phyloP scores from a whole-genome alignment of 2,888 invertebrate genomes.

The Cremastinae sp. region DNA sequence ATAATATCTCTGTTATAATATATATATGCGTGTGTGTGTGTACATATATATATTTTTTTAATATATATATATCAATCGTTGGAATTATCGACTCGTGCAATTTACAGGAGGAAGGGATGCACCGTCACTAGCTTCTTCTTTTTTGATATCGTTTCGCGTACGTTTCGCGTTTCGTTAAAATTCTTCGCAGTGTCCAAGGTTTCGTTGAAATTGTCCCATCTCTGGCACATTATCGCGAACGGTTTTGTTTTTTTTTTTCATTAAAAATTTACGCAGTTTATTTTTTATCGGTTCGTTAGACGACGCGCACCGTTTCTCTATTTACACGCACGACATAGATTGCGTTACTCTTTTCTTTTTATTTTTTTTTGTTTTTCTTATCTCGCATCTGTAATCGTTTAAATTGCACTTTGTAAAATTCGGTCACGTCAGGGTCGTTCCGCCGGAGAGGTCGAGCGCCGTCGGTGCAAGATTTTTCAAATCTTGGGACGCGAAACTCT shows the following conservation, averaged over 20 bases:
- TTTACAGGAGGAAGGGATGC: slow-evolving; percentile 52
- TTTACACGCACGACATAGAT: slow-evolving; percentile 39
- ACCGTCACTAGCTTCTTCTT: slow-evolving; percentile 47
- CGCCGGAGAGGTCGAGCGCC: not conserved
- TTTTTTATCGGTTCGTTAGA: slow-evolving; percentile 4
- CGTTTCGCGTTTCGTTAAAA: not conserved
- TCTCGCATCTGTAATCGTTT: slow-evolving; percentile 45
- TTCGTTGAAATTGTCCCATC: slow-evolving; percentile 13
- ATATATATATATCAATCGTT: slow-evolving; percentile 23
- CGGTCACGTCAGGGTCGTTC: slow-evolving; percentile 34
- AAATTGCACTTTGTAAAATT: slow-evolving; percentile 66
- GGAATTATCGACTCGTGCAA: slow-evolving; percentile 51
- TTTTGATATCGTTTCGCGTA: not conserved
- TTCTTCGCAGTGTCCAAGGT: slow-evolving; percentile 36
- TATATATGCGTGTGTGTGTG: not conserved
- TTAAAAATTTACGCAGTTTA: slow-evolving; percentile 8
- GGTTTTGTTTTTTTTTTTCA: slow-evolving; percentile 13
- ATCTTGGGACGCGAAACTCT: slow-evolving; percentile 13
- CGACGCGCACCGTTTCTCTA: slow-evolving; percentile 44
- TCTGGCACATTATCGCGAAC: not conserved
- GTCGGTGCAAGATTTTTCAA: slow-evolving; percentile 32
- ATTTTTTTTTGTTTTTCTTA: slow-evolving; percentile 17
- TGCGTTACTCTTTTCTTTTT: slow-evolving; percentile 13
- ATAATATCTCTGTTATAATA: slow-evolving; percentile 31
- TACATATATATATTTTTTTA: too few species aligned